Conservation (phyloP, 2,888 invertebrate genomes). For the Leptinotarsa juncta region DNA sequence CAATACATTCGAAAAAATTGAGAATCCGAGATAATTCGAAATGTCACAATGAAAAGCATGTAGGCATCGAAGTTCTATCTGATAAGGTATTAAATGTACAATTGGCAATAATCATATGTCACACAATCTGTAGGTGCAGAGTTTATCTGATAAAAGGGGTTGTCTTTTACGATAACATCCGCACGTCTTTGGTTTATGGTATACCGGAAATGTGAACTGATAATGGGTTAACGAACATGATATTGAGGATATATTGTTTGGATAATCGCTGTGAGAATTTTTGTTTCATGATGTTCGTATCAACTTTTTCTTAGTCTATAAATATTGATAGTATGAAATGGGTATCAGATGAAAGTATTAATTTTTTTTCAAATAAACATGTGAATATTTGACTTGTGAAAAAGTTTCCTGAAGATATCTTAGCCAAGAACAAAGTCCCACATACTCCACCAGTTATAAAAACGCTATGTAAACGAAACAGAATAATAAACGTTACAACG, state of each 20-base stretch:
- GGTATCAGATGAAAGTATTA: too few relatives aligned
- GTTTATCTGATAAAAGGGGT: not conserved
- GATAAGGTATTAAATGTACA: not conserved
- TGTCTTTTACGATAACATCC: not conserved
- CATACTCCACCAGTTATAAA: too few relatives aligned
- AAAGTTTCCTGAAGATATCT: too few relatives aligned
- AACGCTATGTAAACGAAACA: too few relatives aligned
- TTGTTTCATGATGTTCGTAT: too few relatives aligned
- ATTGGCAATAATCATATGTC: constrained; percentile 4
- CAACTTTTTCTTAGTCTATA: too few relatives aligned
- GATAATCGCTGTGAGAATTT: not conserved
- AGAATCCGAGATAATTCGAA: not conserved
- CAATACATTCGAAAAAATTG: not conserved
- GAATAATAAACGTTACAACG: too few relatives aligned
- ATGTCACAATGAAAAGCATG: not conserved
- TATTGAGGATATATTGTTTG: not conserved
- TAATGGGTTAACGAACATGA: not conserved
- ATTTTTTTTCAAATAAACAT: too few relatives aligned
- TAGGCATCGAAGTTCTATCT: constrained; percentile 5
- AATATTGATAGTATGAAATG: too few relatives aligned
- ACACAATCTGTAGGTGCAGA: not conserved
- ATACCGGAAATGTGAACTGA: not conserved
- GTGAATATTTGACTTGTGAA: too few relatives aligned
- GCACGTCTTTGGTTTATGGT: not conserved
- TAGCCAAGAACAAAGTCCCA: too few relatives aligned